phyloP scores from a whole-genome alignment of 2,113 vertebrate genomes.

The Aythya baeri region DNA sequence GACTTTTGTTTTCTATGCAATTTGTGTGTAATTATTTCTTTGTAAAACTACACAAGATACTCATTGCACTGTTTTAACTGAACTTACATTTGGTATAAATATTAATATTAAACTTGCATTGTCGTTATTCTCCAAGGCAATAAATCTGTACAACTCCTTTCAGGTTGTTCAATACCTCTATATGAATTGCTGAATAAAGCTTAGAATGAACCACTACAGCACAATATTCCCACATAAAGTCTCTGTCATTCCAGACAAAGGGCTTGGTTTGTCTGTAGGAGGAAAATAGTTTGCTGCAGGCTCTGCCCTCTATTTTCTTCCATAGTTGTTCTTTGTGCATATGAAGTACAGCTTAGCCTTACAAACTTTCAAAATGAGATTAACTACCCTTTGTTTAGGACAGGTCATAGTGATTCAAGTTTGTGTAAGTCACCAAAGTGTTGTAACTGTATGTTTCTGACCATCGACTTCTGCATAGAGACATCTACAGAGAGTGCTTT shows the following conservation, averaged over 20 bases:
- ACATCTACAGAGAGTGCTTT: background rate
- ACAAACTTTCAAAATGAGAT: background rate
- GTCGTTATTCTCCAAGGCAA: background rate
- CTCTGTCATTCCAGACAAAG: background rate
- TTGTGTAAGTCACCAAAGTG: background rate
- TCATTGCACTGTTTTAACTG: background rate
- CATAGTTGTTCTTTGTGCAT: background rate
- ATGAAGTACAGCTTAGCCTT: background rate
- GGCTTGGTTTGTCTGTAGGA: background rate
- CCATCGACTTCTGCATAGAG: background rate
- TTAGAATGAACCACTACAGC: background rate
- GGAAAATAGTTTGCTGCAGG: background rate
- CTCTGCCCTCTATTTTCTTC: background rate
- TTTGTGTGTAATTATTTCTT: background rate
- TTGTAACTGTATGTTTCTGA: background rate
- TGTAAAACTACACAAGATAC: background rate
- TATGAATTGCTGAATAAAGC: background rate
- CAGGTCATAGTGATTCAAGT: background rate
- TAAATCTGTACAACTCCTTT: background rate
- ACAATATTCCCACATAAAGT: background rate
- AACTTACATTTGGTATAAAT: background rate
- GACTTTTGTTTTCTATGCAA: background rate
- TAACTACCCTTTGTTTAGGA: background rate
- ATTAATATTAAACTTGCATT: background rate
- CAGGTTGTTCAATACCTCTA: background rate